Evolutionary conservation across 1,140 invertebrate genomes (phyloP), one percentile per base, ranked within the genome.

Genomic region (Sycophila sp.): DNA sequence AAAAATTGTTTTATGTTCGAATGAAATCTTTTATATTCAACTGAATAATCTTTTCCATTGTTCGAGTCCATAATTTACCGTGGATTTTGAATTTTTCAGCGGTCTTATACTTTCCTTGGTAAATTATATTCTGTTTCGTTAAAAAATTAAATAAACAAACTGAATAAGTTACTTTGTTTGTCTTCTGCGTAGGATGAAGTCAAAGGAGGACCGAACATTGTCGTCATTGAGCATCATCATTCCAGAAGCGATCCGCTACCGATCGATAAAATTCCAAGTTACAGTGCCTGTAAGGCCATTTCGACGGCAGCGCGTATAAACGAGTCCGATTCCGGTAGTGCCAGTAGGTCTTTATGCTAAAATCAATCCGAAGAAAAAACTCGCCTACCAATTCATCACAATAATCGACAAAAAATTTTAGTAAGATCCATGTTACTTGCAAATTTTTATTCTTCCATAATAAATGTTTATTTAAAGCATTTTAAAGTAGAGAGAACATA

Each of bases 231-330:
- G 63, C 91, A 93, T 79, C 87, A 89, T 60, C 92, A 94, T 86
- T 92, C 92, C n/a, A 88, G 87, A 60, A 93, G 92, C 32, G 92
- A 94, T 83, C 84, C 85, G 5, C 26, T 85, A 36, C 83, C 84
- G 0, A 83, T 85, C 81, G 83, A 85, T 8, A 49, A 65, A 38
- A 13, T 71, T 26, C 51, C 51, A 11, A 81, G 58, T 45, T 71
- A 80, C 4, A 62, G 72, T 26, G 78, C 77, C 28, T 75, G 60
- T n/a, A 81, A 79, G 47, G 47, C 76, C 0, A 81, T 81, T 42
- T 79, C 75, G 17, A 75, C 80, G 0, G 69, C 76, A 15, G 72
- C 78, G 0, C 70, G 76, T 40, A 80, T 82, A 3, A 79, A 81
- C 64, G 85, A 85, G 60, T 85, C 83, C 0, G 85, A 85, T 66